phyloP scores from a whole-genome alignment of 2,797 vertebrate species.

The Stomatorhinus walkeri region DNA sequence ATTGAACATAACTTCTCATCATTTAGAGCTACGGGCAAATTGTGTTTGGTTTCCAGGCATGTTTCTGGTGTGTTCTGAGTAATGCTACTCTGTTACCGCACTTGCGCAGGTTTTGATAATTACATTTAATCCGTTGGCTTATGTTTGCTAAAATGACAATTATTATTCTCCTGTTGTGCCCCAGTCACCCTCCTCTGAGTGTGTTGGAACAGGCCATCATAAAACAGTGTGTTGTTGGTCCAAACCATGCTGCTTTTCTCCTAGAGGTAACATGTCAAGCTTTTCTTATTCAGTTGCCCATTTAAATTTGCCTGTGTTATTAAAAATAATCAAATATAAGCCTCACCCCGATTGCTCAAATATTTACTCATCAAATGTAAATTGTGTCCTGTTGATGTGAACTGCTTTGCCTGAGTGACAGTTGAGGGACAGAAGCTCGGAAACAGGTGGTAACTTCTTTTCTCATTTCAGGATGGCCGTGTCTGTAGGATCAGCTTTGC shows the following conservation, averaged over 20 bases:
- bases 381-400: neutral
- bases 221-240: constrained; percentile 98
- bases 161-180: neutral
- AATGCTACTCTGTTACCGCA: neutral
- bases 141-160: constrained; percentile 1
- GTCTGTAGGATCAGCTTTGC: constrained; percentile 97
- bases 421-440: neutral
- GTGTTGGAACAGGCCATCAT: constrained; percentile 93
- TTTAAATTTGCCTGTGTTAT: neutral
- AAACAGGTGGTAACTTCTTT: neutral
- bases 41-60: neutral
- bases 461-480: constrained; percentile 80
- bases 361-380: neutral
- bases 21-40: neutral
- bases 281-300: neutral
- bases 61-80: neutral
- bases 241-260: constrained; percentile 98
- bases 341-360: neutral
- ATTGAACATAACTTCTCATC: neutral
- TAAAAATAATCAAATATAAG: neutral
- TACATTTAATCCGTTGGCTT: neutral
- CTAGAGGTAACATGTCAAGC: constrained; percentile 76
- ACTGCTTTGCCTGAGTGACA: neutral
- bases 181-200: constrained; percentile 92
- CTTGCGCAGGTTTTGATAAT: neutral